Conservation (phyloP, 2,113 vertebrate species). For the Benthochromis sp. region DNA sequence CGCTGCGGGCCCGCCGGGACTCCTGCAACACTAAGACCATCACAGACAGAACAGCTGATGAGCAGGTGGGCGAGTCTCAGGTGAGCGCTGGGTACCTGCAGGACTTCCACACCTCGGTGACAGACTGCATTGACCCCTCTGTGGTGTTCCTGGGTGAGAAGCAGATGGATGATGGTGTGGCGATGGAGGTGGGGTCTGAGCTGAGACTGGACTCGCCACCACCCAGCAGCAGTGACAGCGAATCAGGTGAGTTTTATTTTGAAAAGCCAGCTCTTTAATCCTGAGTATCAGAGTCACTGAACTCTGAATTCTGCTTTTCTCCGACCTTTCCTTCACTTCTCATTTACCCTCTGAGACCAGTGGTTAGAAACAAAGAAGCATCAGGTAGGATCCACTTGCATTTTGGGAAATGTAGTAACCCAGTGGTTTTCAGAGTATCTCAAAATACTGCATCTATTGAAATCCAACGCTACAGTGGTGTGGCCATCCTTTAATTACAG, state of each 20-base stretch:
- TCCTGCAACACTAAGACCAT: not conserved
- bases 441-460: fast-evolving
- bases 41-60: not conserved
- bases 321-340: fast-evolving
- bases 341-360: fast-evolving
- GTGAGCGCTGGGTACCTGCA: constrained; percentile 69
- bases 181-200: not conserved
- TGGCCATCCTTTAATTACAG: not conserved
- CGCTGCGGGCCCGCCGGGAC: constrained; percentile 64
- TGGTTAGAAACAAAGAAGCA: not conserved
- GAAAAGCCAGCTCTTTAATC: not conserved
- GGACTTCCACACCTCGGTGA: constrained; percentile 74
- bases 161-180: not conserved
- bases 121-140: constrained; percentile 83
- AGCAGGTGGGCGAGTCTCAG: not conserved
- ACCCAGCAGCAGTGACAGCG: constrained; percentile 73
- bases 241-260: constrained; percentile 77
- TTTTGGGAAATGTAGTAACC: not conserved
- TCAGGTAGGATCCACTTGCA: not conserved
- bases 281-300: not conserved
- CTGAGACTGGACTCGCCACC: constrained; percentile 64
- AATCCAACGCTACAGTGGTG: fast-evolving
- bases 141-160: constrained; percentile 79
- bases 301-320: not conserved
- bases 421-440: not conserved